Evolutionary conservation across 2,888 invertebrate species (phyloP).

Genomic region (Idaea dimidiata): DNA sequence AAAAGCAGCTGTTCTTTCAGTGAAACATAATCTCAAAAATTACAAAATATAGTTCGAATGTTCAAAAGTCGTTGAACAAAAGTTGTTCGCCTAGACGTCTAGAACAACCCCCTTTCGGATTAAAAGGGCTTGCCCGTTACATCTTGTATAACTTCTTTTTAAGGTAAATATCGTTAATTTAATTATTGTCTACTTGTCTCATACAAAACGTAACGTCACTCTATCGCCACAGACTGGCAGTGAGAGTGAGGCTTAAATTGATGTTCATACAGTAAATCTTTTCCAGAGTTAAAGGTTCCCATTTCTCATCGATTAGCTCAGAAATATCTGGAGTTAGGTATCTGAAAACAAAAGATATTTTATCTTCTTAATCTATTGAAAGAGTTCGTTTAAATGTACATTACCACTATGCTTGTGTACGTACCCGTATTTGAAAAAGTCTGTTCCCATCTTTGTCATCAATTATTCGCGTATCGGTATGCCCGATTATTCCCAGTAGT

Average conservation of each 20-base stretch:
- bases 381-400: not conserved
- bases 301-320: conserved; percentile 38
- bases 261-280: conserved; percentile 32
- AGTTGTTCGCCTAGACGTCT: no score
- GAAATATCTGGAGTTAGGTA: conserved; percentile 39
- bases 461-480: no score
- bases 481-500: no score
- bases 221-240: conserved; percentile 35
- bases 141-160: no score
- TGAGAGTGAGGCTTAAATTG: conserved; percentile 29
- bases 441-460: conserved; percentile 46
- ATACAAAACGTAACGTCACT: conserved; percentile 39
- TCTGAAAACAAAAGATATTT: conserved; percentile 22
- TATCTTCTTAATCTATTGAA: conserved; percentile 3
- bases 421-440: conserved; percentile 48
- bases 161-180: no score
- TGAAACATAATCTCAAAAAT: no score
- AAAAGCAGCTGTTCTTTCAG: no score
- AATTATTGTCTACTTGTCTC: conserved; percentile 24
- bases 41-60: no score
- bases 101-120: no score
- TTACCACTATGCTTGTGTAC: conserved; percentile 5
- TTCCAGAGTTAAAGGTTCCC: conserved; percentile 33
- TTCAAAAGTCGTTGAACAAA: no score
- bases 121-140: no score